Evolutionary conservation across 2,888 invertebrate genomes (phyloP).

Genomic region (Hirtodrosophila alboralis): DNA sequence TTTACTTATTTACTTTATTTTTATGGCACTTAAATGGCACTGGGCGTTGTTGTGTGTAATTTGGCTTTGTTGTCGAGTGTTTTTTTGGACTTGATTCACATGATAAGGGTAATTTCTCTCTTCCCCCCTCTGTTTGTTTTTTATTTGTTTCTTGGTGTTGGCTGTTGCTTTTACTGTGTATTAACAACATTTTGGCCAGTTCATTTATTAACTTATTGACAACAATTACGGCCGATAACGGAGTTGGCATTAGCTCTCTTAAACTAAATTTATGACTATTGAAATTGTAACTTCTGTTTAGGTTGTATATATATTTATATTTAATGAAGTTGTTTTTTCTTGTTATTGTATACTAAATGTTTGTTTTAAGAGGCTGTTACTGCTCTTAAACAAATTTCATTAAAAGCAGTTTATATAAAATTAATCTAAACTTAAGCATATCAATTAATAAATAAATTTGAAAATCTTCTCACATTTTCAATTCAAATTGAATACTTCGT

Average conservation of each 20-base stretch:
- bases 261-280: conserved; percentile 52
- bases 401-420: no score
- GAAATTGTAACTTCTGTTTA: conserved; percentile 35
- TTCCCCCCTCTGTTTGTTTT: conserved; percentile 10
- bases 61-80: conserved; percentile 58
- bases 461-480: no score
- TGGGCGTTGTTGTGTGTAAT: conserved; percentile 60
- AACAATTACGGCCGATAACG: conserved; percentile 50
- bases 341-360: not conserved
- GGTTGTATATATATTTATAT: conserved; percentile 25
- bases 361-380: not conserved
- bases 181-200: conserved; percentile 44
- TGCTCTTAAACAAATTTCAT: no score
- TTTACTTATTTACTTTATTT: conserved; percentile 75
- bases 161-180: conserved; percentile 4
- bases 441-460: no score
- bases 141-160: conserved; percentile 24
- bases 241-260: conserved; percentile 8
- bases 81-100: conserved; percentile 54
- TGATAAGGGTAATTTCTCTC: conserved; percentile 62
- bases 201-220: conserved; percentile 68
- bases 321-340: conserved; percentile 13
- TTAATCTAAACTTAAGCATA: no score
- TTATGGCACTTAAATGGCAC: conserved; percentile 72
- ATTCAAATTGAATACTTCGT: no score